These are phyloP conservation scores for Scrobipalpa atriplicella DNA, from an alignment of 2,888 invertebrate species.

Conservation along the genomic window DNA sequence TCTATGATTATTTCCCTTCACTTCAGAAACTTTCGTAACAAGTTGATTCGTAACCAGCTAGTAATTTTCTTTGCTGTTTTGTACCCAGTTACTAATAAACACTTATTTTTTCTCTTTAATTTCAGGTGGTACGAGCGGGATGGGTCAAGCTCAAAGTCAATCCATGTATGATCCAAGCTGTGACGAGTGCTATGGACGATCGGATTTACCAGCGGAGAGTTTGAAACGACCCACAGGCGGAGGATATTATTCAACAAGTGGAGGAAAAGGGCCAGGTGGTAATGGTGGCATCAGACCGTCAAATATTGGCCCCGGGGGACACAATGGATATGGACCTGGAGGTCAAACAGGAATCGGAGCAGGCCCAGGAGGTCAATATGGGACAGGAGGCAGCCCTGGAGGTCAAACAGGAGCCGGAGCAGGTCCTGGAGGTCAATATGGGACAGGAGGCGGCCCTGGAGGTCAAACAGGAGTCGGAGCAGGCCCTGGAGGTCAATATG, in stretches of 20 bases:
- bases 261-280: constrained; percentile 24
- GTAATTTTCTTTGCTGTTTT: too few species aligned
- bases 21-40: too few species aligned
- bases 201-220: constrained; percentile 52
- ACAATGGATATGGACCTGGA: background rate
- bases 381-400: background rate
- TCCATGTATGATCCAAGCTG: constrained; percentile 87
- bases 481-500: background rate
- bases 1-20: constrained; percentile 37
- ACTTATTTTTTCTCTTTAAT: too few species aligned
- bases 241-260: constrained; percentile 28
- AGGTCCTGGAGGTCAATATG: background rate
- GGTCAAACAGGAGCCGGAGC: background rate
- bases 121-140: constrained; percentile 90
- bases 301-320: background rate
- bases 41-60: too few species aligned
- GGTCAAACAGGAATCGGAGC: background rate
- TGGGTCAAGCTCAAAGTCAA: constrained; percentile 95
- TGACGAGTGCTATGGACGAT: constrained; percentile 83
- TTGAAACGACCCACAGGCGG: constrained; percentile 35
- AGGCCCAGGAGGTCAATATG: background rate
- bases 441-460: background rate
- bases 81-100: too few species aligned
- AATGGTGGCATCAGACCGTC: too few species aligned
- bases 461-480: background rate